phyloP scores from a whole-genome alignment of 2,888 invertebrate genomes.

The Stratiomys singularior region DNA sequence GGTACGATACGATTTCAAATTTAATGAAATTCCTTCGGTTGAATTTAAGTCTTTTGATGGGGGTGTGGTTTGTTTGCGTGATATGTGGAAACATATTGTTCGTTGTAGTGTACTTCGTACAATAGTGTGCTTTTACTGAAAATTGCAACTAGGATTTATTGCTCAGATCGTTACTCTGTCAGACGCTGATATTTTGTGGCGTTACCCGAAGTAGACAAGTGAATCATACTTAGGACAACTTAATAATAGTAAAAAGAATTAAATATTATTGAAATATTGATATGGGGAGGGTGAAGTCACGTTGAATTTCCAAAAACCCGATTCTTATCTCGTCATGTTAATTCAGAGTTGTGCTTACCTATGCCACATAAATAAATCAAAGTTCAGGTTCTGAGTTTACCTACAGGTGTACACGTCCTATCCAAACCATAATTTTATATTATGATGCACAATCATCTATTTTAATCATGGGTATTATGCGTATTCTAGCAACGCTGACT shows the following conservation, averaged over 20 bases:
- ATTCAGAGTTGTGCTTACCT: no score
- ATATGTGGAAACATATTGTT: slow-evolving; percentile 42
- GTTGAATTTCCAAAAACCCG: no score
- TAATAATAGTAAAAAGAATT: not conserved
- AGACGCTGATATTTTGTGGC: not conserved
- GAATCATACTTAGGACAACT: slow-evolving; percentile 17
- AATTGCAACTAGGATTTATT: slow-evolving; percentile 33
- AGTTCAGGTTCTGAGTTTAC: no score
- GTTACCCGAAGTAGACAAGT: not conserved
- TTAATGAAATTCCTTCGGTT: slow-evolving; percentile 43
- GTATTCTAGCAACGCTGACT: no score
- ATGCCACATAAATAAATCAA: no score
- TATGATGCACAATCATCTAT: no score
- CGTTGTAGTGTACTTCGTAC: slow-evolving; percentile 4
- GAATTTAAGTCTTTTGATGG: slow-evolving; percentile 40
- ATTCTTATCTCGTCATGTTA: no score
- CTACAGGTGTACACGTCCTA: no score
- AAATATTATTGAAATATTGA: no score
- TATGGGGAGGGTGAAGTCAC: no score
- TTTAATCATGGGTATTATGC: no score
- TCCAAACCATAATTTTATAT: no score
- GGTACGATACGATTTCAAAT: slow-evolving; percentile 26
- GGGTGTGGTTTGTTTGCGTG: slow-evolving; percentile 43
- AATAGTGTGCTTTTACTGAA: slow-evolving; percentile 15
- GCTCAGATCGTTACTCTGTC: not conserved